These are phyloP conservation scores for Aphidoletes aphidimyza DNA, from an alignment of 2,888 invertebrate species.

Conservation along the genomic window DNA sequence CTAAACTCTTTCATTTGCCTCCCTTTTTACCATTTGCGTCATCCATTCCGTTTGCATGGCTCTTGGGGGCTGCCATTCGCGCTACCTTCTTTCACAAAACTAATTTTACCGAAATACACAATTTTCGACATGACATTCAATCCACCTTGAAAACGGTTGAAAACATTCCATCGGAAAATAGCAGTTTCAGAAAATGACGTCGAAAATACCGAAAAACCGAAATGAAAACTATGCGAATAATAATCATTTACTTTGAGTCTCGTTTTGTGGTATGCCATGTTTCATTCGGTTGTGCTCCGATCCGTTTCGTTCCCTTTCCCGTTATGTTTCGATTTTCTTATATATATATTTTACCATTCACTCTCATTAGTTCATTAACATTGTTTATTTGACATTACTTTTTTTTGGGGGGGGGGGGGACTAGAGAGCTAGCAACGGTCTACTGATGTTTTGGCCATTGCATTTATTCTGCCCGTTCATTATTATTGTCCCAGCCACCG, in stretches of 20 bases:
- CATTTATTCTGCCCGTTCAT: neutral
- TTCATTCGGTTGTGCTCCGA: neutral
- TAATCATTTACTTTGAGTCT: neutral
- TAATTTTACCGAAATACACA: constrained; percentile 29
- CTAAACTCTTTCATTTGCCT: neutral
- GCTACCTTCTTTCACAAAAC: neutral
- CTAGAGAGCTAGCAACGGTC: no score
- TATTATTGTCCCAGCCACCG: neutral
- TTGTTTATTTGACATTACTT: neutral
- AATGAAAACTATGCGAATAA: constrained; percentile 33
- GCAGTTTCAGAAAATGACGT: neutral
- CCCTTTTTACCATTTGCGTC: neutral
- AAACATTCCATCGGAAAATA: constrained; percentile 26
- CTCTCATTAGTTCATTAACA: constrained; percentile 25
- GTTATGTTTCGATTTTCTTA: constrained; percentile 36
- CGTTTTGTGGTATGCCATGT: constrained; percentile 9
- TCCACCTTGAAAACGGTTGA: constrained; percentile 33
- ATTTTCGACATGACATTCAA: constrained; percentile 35
- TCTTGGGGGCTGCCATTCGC: no score
- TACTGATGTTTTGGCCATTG: neutral
- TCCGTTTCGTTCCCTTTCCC: no score
- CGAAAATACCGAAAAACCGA: neutral
- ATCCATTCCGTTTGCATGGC: neutral
- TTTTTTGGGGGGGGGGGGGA: no score
- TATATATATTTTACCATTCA: neutral